phyloP scores from a whole-genome alignment of 2,113 vertebrate species.

The Toxostoma redivivum region DNA sequence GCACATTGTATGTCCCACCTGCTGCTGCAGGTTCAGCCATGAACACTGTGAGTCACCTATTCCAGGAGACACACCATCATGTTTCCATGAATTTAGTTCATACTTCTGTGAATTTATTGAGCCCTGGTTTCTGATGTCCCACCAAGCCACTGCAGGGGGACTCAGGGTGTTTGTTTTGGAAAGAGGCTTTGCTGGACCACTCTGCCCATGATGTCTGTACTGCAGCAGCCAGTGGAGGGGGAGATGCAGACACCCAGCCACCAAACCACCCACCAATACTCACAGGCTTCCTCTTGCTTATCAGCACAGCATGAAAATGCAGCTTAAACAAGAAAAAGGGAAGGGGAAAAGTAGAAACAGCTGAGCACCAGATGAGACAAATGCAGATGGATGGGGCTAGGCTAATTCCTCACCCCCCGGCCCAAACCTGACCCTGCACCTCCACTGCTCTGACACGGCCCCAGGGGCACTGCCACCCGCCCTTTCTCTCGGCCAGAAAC shows the following conservation, averaged over 20 bases:
- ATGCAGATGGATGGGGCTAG: background rate
- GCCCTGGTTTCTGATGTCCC: background rate
- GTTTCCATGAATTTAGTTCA: no score
- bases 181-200: background rate
- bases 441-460: rapidly evolving
- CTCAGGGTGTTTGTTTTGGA: background rate
- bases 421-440: background rate
- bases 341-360: background rate
- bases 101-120: background rate
- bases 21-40: background rate
- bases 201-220: background rate
- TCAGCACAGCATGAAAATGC: background rate
- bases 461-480: background rate
- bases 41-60: rapidly evolving
- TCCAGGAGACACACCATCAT: background rate
- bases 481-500: background rate
- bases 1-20: background rate
- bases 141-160: background rate
- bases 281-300: background rate
- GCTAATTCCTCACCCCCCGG: background rate
- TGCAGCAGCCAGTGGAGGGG: background rate
- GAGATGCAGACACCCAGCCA: background rate
- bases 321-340: background rate
- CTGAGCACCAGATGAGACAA: background rate
- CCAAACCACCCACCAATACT: background rate